phyloP scores from a whole-genome alignment of 1,140 invertebrate genomes.

The Bombus waltoni region DNA sequence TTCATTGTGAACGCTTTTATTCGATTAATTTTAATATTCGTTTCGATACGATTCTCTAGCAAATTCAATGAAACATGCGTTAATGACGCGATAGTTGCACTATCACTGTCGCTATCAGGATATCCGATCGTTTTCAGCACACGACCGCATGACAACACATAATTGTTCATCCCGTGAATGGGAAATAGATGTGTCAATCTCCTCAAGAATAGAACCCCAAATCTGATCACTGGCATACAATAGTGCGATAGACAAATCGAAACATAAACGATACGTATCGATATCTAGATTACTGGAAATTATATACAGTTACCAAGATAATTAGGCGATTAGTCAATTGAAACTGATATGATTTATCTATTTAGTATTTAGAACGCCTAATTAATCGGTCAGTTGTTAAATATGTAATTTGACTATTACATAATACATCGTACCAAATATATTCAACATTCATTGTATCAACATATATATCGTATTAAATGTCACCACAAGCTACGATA shows the following conservation, averaged over 20 bases:
- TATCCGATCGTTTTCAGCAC: conserved; percentile 19
- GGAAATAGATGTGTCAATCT: conserved; percentile 59
- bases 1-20: not conserved
- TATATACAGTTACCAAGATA: not conserved
- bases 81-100: conserved; percentile 75
- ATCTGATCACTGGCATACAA: conserved; percentile 36
- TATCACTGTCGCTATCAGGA: conserved; percentile 4
- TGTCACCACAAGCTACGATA: not conserved
- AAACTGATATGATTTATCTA: not conserved
- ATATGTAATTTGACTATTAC: too few species aligned
- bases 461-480: not conserved
- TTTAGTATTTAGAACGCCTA: not conserved
- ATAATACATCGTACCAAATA: too few species aligned
- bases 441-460: not conserved
- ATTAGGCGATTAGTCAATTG: not conserved
- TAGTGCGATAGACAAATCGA: conserved; percentile 52
- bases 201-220: conserved; percentile 30
- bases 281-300: conserved; percentile 1
- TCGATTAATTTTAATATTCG: not conserved
- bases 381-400: not conserved
- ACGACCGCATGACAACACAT: conserved; percentile 31
- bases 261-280: not conserved
- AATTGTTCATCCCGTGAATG: conserved; percentile 51
- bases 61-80: conserved; percentile 72
- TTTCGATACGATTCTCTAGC: not conserved